A percentile compares a stretch with the other conserved stretches of the same genome.
Conservation (phyloP, 1,140 invertebrate genomes). For the Psix sp. region DNA sequence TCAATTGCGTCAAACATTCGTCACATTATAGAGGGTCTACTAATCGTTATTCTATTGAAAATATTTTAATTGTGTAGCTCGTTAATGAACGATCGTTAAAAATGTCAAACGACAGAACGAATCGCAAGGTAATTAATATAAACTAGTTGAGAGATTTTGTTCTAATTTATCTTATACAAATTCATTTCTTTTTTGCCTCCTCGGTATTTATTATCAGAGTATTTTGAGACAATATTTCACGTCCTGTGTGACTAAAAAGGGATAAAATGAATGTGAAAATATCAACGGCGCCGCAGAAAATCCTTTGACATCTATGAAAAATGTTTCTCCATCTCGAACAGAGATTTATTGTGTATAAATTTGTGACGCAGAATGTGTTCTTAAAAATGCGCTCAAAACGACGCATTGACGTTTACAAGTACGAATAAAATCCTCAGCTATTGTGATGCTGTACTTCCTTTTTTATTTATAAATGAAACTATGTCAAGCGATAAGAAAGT, state of each 20-base stretch:
- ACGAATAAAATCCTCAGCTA: conserved; percentile 15
- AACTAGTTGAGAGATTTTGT: too few species aligned
- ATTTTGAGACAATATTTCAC: conserved; percentile 35
- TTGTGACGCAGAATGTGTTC: conserved; percentile 21
- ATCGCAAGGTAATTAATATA: too few species aligned
- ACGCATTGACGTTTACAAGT: conserved; percentile 3
- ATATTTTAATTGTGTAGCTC: too few species aligned
- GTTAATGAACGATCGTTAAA: too few species aligned
- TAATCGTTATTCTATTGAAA: too few species aligned
- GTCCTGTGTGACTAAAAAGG: conserved; percentile 17
- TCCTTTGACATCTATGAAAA: conserved; percentile 50
- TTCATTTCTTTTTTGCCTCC: conserved; percentile 6
- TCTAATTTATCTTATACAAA: too few species aligned
- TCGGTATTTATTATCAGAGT: conserved; percentile 33
- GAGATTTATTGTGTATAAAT: conserved; percentile 48
- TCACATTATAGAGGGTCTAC: too few species aligned
- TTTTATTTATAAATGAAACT: too few species aligned
- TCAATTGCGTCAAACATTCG: too few species aligned
- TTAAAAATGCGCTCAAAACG: conserved; percentile 17
- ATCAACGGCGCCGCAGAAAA: conserved; percentile 37
- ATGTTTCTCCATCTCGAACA: conserved; percentile 42
- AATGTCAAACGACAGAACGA: too few species aligned
- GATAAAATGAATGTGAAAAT: conserved; percentile 39
- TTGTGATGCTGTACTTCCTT: too few species aligned
- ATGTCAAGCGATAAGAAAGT: too few species aligned